phyloP scores from a whole-genome alignment of 2,888 invertebrate genomes.

The Osmoderma eremita region DNA sequence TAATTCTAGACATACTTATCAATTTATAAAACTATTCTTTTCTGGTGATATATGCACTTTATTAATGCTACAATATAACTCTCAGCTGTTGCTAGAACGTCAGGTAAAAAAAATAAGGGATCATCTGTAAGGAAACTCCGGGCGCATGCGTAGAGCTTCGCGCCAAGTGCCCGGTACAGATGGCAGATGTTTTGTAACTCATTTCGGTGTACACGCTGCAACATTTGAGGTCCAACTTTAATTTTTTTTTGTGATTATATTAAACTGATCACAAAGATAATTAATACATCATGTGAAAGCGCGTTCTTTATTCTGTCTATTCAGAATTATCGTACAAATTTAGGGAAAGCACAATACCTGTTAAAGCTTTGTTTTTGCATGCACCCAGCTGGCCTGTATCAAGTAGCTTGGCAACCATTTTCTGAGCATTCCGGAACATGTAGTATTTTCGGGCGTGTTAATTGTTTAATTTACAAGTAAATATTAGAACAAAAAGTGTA shows the following conservation, averaged over 20 bases:
- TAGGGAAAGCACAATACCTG: slow-evolving; percentile 37
- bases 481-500: slow-evolving; percentile 39
- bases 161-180: slow-evolving; percentile 65
- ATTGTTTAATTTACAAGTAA: slow-evolving; percentile 39
- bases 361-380: slow-evolving; percentile 42
- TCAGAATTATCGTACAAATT: slow-evolving; percentile 42
- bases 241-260: slow-evolving; percentile 49
- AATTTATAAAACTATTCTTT: neutral
- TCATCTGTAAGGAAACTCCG: slow-evolving; percentile 52
- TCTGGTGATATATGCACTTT: neutral
- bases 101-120: slow-evolving; percentile 46
- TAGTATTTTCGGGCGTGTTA: slow-evolving; percentile 52
- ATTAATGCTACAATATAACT: slow-evolving; percentile 19
- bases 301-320: slow-evolving; percentile 43
- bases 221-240: slow-evolving; percentile 53
- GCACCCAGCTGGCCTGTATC: slow-evolving; percentile 58
- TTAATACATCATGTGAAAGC: slow-evolving; percentile 47
- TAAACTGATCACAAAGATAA: slow-evolving; percentile 39
- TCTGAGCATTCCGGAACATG: slow-evolving; percentile 61
- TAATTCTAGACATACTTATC: slow-evolving; percentile 41
- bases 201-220: slow-evolving; percentile 57
- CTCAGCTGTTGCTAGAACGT: slow-evolving; percentile 30
- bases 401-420: slow-evolving; percentile 63
- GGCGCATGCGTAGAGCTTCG: slow-evolving; percentile 61
- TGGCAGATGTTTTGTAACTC: slow-evolving; percentile 66